phyloP scores from a whole-genome alignment of 2,797 vertebrate species.

The Podarcis lilfordi region DNA sequence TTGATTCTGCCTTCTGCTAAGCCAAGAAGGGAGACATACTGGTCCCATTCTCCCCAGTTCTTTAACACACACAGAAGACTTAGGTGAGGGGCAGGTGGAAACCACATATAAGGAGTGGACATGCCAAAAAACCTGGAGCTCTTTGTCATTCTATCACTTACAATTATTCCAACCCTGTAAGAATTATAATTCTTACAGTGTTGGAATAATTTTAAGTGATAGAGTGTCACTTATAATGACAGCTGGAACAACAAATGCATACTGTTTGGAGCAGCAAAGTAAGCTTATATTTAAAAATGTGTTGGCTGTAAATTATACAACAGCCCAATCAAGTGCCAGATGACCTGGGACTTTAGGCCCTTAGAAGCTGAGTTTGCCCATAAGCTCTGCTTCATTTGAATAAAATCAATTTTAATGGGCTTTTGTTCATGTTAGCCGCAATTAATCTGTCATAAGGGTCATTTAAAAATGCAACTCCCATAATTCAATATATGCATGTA shows the following conservation, averaged over 20 bases:
- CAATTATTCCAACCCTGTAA: constrained; percentile 16
- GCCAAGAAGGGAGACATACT: neutral
- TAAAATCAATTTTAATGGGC: constrained; percentile 3
- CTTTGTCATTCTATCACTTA: neutral
- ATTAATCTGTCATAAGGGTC: constrained; percentile 26
- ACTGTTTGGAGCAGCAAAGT: neutral
- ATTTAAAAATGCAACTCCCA: constrained; percentile 4
- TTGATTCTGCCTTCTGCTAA: neutral
- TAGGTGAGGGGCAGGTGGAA: neutral
- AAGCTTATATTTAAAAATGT: neutral
- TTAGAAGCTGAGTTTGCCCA: constrained; percentile 23
- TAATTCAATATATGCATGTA: constrained; percentile 24
- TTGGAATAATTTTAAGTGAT: too few species aligned
- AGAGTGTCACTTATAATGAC: neutral
- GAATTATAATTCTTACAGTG: neutral
- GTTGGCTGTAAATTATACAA: neutral
- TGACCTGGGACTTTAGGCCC: constrained; percentile 7
- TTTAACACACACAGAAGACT: neutral
- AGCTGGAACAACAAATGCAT: constrained; percentile 9
- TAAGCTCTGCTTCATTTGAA: constrained; percentile 13
- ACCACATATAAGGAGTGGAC: neutral
- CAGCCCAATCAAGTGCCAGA: neutral
- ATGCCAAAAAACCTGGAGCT: neutral
- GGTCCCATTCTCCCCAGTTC: neutral
- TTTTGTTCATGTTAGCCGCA: constrained; percentile 24